Conservation (phyloP, 2,113 vertebrate genomes). For the Xiphorhynchus elegans region DNA sequence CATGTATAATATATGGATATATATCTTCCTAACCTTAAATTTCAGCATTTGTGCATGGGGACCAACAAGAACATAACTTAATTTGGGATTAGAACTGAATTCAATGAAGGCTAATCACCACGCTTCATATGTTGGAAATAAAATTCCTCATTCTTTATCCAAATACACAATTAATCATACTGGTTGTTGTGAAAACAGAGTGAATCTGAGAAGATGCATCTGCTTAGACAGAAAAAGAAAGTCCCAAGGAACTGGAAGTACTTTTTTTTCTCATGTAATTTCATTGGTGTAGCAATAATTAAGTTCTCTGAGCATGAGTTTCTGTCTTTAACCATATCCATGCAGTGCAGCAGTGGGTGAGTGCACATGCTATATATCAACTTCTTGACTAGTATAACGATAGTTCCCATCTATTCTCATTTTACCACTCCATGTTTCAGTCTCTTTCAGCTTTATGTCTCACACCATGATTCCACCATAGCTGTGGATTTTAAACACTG, state of each 20-base stretch:
- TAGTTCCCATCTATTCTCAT: background rate
- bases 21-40: background rate
- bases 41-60: background rate
- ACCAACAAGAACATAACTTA: background rate
- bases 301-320: background rate
- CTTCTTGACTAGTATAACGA: background rate
- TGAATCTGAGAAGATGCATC: conserved; percentile 48
- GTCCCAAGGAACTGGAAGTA: background rate
- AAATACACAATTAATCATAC: conserved; percentile 44
- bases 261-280: background rate
- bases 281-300: background rate
- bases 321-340: background rate
- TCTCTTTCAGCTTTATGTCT: background rate
- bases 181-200: conserved; percentile 12
- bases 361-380: background rate
- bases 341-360: background rate
- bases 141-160: conserved; percentile 15
- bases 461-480: background rate
- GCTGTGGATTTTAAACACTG: conserved; percentile 2
- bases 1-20: background rate
- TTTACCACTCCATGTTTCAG: background rate
- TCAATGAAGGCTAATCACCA: background rate
- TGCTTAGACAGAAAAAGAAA: background rate
- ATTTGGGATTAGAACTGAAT: background rate
- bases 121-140: background rate